These are phyloP conservation scores for Chymomyza caudatula DNA, from an alignment of 2,888 invertebrate genomes.

Conservation along the genomic window DNA sequence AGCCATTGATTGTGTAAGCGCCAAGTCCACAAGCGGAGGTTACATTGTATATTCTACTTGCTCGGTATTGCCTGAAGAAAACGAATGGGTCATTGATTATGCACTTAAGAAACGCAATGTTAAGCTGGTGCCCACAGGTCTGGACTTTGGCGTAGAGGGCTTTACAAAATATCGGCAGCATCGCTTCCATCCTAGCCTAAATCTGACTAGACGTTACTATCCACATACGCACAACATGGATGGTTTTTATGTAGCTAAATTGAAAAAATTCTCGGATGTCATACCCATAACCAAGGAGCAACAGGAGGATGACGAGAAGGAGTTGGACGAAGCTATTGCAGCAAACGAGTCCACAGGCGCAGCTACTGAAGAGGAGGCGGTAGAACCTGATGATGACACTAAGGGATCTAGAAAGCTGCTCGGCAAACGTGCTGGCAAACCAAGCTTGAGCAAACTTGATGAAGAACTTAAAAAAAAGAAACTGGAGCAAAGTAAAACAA, in stretches of 20 bases:
- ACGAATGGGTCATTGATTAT: slow-evolving; percentile 98
- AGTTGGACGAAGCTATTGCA: slow-evolving; percentile 69
- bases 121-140: slow-evolving; percentile 93
- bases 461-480: slow-evolving; percentile 74
- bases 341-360: slow-evolving; percentile 20
- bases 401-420: slow-evolving; percentile 38
- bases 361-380: slow-evolving; percentile 46
- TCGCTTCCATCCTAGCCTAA: slow-evolving; percentile 93
- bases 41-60: slow-evolving; percentile 99
- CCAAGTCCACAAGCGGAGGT: slow-evolving; percentile 94
- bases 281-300: slow-evolving; percentile 79
- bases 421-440: slow-evolving; percentile 75
- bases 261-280: slow-evolving; percentile 95
- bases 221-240: slow-evolving; percentile 99
- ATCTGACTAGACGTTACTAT: slow-evolving; percentile 93
- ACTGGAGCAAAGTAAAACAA: slow-evolving; percentile 65
- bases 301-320: slow-evolving; percentile 76
- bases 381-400: slow-evolving; percentile 33
- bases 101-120: slow-evolving; percentile 95
- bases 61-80: slow-evolving; percentile 98
- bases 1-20: slow-evolving; percentile 97
- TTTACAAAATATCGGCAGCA: slow-evolving; percentile 91
- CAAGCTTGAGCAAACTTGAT: slow-evolving; percentile 67
- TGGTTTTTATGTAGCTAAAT: slow-evolving; percentile 98
- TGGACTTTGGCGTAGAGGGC: slow-evolving; percentile 97